Evolutionary conservation across 2,113 vertebrate genomes (phyloP), one percentile per base, ranked within the genome.

Genomic region (Condylura cristata): DNA sequence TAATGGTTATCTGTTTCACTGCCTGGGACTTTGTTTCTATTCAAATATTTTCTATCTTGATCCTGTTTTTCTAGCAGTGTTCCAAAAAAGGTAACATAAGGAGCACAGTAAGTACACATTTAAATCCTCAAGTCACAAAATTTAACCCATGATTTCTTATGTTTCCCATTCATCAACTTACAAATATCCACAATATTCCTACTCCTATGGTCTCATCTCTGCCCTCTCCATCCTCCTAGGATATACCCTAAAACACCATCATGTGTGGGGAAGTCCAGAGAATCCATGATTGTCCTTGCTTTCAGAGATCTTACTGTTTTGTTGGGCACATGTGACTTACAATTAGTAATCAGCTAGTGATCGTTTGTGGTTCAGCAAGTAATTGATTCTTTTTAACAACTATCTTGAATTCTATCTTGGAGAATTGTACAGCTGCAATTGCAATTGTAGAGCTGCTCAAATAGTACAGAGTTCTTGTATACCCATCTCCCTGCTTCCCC

Each of bases 21-120:
- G 74, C 39, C 39, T 78, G 7, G 48, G 81, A 95, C 30, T 78
- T 30, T 80, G 86, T 92, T 92, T 76, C 75, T 89, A 66, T 86
- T 96, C 70, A 83, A 24, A 60, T 89, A 90, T 86, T 96, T 96
- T 72, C 32, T 90, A 81, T 94, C 37, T 81, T 81, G 30, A 88
- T 30, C 61, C 8, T 72, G 12, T 84, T 58, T 93, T 72, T 63
- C 76, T 34, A 74, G 32, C 26, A 46, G 32, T 78, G 8, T 88
- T 93, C 44, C 51, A 26, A 89, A 83, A 80, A 68, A 89, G 51
- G 48, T 91, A 41, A 93, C 80, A 75, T 79, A 14, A 75, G 37
- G 32, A 95, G 37, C 51, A 41, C 18, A 65, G n/a, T 70, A 72
- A 90, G 48, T 71, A 18, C 79, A 14, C 39, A 17, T 82, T 44